phyloP scores from a whole-genome alignment of 1,140 invertebrate genomes.

The Caerostris extrusa region DNA sequence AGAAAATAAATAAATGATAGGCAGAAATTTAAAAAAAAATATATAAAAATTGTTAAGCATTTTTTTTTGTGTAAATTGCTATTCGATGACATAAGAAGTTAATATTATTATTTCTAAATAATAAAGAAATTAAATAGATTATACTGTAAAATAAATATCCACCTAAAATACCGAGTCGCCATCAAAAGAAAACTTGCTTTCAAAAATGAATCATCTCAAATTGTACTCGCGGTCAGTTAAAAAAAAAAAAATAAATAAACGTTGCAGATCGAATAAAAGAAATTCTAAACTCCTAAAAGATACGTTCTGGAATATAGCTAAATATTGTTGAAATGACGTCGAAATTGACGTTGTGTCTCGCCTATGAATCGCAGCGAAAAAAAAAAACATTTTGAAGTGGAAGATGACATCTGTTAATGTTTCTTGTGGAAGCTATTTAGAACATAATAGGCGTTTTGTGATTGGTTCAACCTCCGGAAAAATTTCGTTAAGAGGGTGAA shows the following conservation, averaged over 20 bases:
- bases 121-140: too few species aligned
- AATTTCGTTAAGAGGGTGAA: slow-evolving; percentile 58
- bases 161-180: background rate
- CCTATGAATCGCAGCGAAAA: background rate
- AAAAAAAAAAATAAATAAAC: background rate
- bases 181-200: background rate
- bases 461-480: slow-evolving; percentile 34
- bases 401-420: slow-evolving; percentile 59
- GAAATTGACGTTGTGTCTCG: slow-evolving; percentile 21
- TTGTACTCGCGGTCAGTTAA: background rate
- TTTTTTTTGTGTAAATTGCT: too few species aligned
- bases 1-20: too few species aligned
- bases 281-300: slow-evolving; percentile 7
- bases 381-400: slow-evolving; percentile 36
- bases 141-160: background rate
- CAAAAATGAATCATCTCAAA: background rate
- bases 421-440: slow-evolving; percentile 45
- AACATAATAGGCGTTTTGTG: slow-evolving; percentile 60
- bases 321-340: slow-evolving; percentile 42
- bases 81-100: too few species aligned
- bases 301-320: background rate
- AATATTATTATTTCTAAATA: too few species aligned
- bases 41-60: too few species aligned
- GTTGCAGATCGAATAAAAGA: background rate
- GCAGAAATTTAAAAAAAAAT: too few species aligned